A percentile compares a stretch with the other conserved stretches of the same genome.
Conservation (phyloP, 1,140 invertebrate genomes). For the Drosophila bocqueti region DNA sequence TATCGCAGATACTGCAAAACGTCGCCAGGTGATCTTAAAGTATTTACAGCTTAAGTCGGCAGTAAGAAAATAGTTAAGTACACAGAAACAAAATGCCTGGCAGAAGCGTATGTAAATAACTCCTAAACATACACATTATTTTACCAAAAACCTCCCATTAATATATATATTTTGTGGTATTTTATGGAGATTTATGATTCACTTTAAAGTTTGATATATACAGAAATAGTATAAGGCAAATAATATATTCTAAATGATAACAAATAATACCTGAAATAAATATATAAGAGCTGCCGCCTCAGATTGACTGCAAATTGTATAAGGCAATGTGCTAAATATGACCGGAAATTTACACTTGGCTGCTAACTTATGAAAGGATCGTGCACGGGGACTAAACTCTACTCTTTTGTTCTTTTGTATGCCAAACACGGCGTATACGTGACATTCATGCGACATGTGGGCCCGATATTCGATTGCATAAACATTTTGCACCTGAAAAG, state of each 20-base stretch:
- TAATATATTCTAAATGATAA: too few relatives aligned
- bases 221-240: too few relatives aligned
- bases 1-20: conserved; percentile 28
- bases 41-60: conserved; percentile 32
- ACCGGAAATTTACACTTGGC: conserved; percentile 49
- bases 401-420: conserved; percentile 12
- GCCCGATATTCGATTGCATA: conserved; percentile 28
- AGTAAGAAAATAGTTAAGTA: conserved; percentile 26
- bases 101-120: conserved; percentile 30
- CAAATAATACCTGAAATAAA: conserved; percentile 11
- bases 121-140: neutral
- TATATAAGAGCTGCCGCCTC: too few relatives aligned
- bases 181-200: neutral
- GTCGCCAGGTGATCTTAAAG: conserved; percentile 51
- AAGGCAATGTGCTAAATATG: conserved; percentile 39
- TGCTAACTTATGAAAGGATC: conserved; percentile 45
- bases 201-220: neutral
- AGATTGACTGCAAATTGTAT: conserved; percentile 37
- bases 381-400: conserved; percentile 17
- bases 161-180: neutral
- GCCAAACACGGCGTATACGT: conserved; percentile 58
- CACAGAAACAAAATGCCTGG: conserved; percentile 15
- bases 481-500: conserved; percentile 13
- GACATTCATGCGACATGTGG: conserved; percentile 46
- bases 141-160: neutral